Conservation (phyloP, 2,888 invertebrate genomes). For the Agonopterix heracliana region DNA sequence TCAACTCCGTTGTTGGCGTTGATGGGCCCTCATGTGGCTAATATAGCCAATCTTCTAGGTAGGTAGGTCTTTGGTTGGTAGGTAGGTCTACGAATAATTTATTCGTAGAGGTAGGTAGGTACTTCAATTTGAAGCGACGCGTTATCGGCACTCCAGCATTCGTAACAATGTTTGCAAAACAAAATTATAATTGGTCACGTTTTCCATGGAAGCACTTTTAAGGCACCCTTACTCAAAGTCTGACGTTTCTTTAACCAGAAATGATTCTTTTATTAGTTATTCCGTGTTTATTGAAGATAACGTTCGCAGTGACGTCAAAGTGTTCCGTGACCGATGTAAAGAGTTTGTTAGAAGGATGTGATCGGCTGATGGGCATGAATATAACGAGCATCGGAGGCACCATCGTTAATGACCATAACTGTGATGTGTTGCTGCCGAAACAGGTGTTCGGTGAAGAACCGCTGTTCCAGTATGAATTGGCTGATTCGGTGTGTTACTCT, state of each 20-base stretch:
- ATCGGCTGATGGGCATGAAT: constrained; percentile 52
- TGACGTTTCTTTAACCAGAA: background rate
- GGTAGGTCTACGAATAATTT: no score
- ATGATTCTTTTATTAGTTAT: background rate
- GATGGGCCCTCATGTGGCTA: no score
- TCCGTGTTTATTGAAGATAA: background rate
- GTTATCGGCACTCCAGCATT: background rate
- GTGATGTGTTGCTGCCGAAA: constrained; percentile 62
- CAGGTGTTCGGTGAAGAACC: constrained; percentile 67
- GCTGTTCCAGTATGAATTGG: constrained; percentile 49
- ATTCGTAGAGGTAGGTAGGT: no score
- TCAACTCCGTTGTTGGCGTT: no score
- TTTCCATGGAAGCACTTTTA: background rate
- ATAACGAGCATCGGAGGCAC: constrained; percentile 61
- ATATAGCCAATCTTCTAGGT: no score
- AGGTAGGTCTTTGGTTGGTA: no score
- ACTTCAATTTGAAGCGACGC: no score
- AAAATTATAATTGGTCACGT: background rate
- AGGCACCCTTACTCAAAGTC: background rate
- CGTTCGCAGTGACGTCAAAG: constrained; percentile 18
- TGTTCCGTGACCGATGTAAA: constrained; percentile 52
- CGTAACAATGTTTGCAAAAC: background rate
- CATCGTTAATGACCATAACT: constrained; percentile 65
- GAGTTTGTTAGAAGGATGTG: constrained; percentile 59
- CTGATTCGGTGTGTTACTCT: constrained; percentile 46